Base-by-base conservation (phyloP, 2,888 invertebrate species). In the Drosophila austrosaltans region DNA sequence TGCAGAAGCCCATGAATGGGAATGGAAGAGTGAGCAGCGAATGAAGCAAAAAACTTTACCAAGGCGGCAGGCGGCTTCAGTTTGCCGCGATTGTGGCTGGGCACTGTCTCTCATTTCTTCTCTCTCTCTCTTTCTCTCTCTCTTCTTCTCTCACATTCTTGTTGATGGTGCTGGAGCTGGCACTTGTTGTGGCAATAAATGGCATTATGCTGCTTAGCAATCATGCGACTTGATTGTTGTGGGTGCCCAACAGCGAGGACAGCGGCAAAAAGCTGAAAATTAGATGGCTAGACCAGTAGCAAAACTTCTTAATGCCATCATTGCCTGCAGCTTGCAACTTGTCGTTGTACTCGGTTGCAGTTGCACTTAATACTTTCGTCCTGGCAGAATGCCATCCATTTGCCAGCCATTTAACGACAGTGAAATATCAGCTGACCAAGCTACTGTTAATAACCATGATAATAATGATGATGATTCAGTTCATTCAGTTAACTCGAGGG, bases 191-290 rank as follows among this genome's bases (percentile, higher is more conserved):
- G 82, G 82, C 81, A 80, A 77, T 87, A 87, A 87, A 85, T 75
- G 82, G 80, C 80, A 82, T 80, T 80, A 83, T 80, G 78, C 82
- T 78, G 87, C 85, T 83, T 72, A 75, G 85, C 80, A 84, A 83
- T 87, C 85, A 85, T 78, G 87, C 70, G 62, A 79, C 82, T 82
- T 82, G 85, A 83, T 78, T 82, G 78, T 75, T 72, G 82, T 63
- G 56, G 66, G 54, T 53, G 53, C 63, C 39, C 10, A 25, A 8
- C 25, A 40, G 3, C 39, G 53, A 6, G 8, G 56, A 66, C 73
- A 28, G 42, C 54, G 32, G 40, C 53, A 42, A 53, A 59, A 53
- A 57, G 57, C 64, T 73, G 72, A 69, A 66, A 79, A 77, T 79
- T 63, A 78, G 77, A 69, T 79, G 77, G 79, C 63, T 70, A 76